phyloP scores from a whole-genome alignment of 2,113 vertebrate species.

The Irena cyanogastra region DNA sequence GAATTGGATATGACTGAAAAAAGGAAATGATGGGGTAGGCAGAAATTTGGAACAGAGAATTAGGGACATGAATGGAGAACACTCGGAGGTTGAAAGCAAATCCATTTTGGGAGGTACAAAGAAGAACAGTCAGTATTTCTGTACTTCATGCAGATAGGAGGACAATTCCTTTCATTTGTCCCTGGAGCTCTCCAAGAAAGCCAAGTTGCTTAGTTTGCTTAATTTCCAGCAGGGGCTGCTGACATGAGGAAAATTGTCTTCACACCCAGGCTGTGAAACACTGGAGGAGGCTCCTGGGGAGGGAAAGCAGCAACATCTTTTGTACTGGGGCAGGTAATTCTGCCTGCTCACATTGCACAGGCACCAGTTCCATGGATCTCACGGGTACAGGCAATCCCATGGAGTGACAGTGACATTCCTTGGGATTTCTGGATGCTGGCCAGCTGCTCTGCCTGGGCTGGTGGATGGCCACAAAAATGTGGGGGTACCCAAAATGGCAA shows the following conservation, averaged over 20 bases:
- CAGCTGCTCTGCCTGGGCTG: not conserved
- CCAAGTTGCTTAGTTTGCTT: not conserved
- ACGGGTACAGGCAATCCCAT: accelerated
- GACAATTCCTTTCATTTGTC: not conserved
- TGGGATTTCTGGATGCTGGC: not conserved
- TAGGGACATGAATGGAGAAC: not conserved
- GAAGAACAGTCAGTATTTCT: not conserved
- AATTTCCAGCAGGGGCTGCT: not conserved
- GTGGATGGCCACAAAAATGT: not conserved
- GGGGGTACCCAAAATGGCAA: not conserved
- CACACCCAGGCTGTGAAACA: not conserved
- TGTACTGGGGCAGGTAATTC: not conserved
- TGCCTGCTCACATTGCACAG: not conserved
- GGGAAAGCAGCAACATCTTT: not conserved
- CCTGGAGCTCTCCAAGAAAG: not conserved
- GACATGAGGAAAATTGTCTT: not conserved
- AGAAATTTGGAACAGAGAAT: not conserved
- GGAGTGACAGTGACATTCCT: not conserved
- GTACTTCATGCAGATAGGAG: not conserved
- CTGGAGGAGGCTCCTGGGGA: not conserved
- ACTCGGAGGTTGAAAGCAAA: not conserved
- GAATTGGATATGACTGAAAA: not conserved
- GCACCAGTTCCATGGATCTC: not conserved
- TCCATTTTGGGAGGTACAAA: not conserved
- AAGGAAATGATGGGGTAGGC: not conserved